Evolutionary conservation across 2,797 vertebrate genomes (phyloP).

Genomic region (Chelon labrosus): DNA sequence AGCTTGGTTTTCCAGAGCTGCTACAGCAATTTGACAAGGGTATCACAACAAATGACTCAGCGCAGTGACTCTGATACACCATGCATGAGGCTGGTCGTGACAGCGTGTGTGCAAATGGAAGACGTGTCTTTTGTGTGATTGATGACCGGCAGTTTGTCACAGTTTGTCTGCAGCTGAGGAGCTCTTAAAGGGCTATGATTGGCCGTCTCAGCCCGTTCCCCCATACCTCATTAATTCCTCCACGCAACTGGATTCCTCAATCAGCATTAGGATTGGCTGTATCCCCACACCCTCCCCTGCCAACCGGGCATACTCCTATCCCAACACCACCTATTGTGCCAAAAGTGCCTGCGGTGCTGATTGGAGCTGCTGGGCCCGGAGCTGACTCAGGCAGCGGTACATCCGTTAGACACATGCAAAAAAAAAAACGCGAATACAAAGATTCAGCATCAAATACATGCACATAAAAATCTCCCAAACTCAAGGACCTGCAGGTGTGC

Average conservation of each 20-base stretch:
- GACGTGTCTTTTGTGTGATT: slow-evolving; percentile 58
- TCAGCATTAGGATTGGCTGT: slow-evolving; percentile 68
- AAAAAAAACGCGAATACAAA: not conserved
- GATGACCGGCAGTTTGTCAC: slow-evolving; percentile 71
- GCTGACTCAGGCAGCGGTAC: slow-evolving; percentile 5
- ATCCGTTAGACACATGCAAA: not conserved
- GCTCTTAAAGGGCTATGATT: slow-evolving; percentile 70
- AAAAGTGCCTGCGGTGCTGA: slow-evolving; percentile 23
- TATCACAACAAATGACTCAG: slow-evolving; percentile 47
- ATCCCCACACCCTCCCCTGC: slow-evolving; percentile 10
- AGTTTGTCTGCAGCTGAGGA: slow-evolving; percentile 63
- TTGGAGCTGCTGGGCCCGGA: slow-evolving; percentile 26
- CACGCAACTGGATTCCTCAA: slow-evolving; percentile 58
- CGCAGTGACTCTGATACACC: slow-evolving; percentile 34
- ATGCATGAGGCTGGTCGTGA: slow-evolving; percentile 15
- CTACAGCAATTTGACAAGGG: slow-evolving; percentile 9
- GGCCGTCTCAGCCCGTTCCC: slow-evolving; percentile 60
- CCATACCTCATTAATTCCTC: slow-evolving; percentile 79
- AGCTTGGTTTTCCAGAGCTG: slow-evolving; percentile 2
- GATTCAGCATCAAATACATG: not conserved
- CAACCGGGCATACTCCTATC: slow-evolving; percentile 29
- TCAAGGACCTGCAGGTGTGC: slow-evolving; percentile 16
- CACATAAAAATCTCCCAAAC: not conserved
- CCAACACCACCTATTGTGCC: slow-evolving; percentile 27
- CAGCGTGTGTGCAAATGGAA: slow-evolving; percentile 24